Percentiles rank a stretch among this genome's conserved stretches.
Evolutionary conservation across 2,113 vertebrate genomes (phyloP).

Genomic region (Mustela lutreola): DNA sequence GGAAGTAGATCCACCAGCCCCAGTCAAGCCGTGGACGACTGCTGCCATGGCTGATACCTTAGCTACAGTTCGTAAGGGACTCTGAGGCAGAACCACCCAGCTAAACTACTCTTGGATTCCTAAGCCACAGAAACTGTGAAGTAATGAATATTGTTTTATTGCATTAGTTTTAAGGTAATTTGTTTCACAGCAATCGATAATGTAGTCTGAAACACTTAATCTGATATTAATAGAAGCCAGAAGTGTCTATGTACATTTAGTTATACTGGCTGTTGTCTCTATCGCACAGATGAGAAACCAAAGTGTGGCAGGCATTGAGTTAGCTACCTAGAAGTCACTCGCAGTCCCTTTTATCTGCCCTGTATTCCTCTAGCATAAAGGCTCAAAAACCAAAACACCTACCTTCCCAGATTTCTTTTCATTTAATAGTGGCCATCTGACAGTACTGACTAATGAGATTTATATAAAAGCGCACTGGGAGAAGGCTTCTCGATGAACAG

Average conservation of each 20-base stretch:
- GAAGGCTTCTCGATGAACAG: neutral
- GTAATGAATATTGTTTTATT: neutral
- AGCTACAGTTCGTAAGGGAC: neutral
- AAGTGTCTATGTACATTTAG: neutral
- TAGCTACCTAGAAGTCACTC: neutral
- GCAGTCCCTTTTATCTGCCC: neutral
- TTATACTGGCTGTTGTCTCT: neutral
- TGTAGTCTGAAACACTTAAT: neutral
- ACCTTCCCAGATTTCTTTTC: neutral
- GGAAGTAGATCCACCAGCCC: neutral
- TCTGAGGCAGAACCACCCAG: neutral
- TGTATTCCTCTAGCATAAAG: neutral
- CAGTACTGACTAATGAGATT: neutral
- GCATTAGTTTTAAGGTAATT: neutral
- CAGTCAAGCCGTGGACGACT: neutral
- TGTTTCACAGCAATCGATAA: neutral
- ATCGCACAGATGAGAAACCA: neutral
- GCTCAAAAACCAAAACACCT: neutral
- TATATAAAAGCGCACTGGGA: neutral
- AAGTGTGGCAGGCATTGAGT: neutral
- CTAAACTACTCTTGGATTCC: constrained; percentile 15
- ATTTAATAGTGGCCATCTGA: neutral
- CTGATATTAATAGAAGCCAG: neutral
- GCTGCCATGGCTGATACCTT: neutral
- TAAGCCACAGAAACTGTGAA: constrained; percentile 4